Evolutionary conservation across 2,797 vertebrate species (phyloP), one percentile per base, ranked within the genome.

Genomic region (Eidolon dupreanum): DNA sequence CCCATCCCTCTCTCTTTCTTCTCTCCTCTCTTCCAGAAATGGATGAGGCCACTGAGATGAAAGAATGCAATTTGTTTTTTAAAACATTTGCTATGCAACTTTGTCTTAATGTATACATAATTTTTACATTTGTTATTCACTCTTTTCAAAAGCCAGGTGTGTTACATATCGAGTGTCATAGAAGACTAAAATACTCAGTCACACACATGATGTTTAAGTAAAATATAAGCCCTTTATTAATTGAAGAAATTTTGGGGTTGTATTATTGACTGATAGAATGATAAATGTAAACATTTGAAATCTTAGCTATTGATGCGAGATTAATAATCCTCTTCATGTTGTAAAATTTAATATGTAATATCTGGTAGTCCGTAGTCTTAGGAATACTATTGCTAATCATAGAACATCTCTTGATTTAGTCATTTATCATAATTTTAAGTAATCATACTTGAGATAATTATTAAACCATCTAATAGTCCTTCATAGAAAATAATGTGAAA

Each of bases 331-430:
- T 86, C 96, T 83, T 75, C 28, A 78, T 79, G 41, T 51, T 16
- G 2, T 90, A 57, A 96, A 26, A 87, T 95, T 94, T 86, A 51
- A 82, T 89, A 70, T 53, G 38, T 91, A 88, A 26, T 70, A 95
- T 92, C 15, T 53, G 85, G 73, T 96, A 38, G 5, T 49, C 22
- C 73, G 11, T 78, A 51, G 15, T 75, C 65, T 93, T 93, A 59
- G 13, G 43, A 91, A 9, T 92, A 53, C 12, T 92, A 24, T 46
- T 36, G 82, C 81, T 59, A 41, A 94, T 78, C 66, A 82, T 0
- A 57, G 71, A 61, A n/a, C 33, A 86, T 33, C 68, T 43, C 65
- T 33, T 94, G 7, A 93, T 95, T 36, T 89, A 63, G 8, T 24
- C 3, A 41, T 77, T 81, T 75, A 59, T 92, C 85, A 2, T 88